Evolutionary conservation across 2,888 invertebrate genomes (phyloP).

Genomic region (Gortyna flavago): DNA sequence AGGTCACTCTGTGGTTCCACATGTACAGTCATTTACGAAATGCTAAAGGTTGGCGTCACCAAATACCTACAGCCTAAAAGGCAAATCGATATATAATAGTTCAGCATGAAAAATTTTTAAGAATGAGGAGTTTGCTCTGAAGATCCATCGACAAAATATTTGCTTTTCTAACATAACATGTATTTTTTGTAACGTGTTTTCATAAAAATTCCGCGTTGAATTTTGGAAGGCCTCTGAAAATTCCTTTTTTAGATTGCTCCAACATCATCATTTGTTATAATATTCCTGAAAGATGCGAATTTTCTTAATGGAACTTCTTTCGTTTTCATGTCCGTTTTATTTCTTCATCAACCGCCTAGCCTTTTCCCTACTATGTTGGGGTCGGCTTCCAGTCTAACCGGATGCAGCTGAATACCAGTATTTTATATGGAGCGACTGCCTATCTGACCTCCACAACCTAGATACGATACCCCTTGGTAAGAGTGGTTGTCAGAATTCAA

Average conservation of each 20-base stretch:
- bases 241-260: background rate
- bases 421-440: too few species aligned
- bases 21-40: background rate
- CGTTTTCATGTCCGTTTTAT: conserved; percentile 13
- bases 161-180: background rate
- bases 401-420: too few species aligned
- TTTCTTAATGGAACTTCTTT: conserved; percentile 18
- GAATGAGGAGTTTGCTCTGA: background rate
- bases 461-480: too few species aligned
- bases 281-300: background rate
- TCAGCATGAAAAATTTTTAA: background rate
- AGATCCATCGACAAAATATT: background rate
- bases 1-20: background rate
- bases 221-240: background rate
- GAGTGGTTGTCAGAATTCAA: too few species aligned
- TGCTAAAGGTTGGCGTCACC: background rate
- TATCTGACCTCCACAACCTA: too few species aligned
- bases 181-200: background rate
- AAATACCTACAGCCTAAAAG: background rate
- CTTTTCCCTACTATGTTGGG: too few species aligned
- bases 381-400: too few species aligned
- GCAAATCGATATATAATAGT: too few species aligned
- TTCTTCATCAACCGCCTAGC: background rate
- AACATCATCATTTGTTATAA: background rate
- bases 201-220: background rate